Conservation (phyloP, 2,113 vertebrate genomes). For the Leucosticte australis region DNA sequence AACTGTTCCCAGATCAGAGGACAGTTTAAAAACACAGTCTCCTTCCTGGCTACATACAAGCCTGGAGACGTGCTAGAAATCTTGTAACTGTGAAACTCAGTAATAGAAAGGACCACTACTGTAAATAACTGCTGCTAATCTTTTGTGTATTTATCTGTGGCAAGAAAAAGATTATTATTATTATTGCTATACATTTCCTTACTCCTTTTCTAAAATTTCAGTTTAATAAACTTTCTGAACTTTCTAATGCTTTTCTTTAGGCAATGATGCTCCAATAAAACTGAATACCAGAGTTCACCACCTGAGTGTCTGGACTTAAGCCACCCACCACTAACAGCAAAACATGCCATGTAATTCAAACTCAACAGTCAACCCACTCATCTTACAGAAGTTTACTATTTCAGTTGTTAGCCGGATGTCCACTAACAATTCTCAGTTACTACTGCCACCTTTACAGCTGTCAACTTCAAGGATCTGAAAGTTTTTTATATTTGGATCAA, state of each 20-base stretch:
- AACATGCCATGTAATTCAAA: background rate
- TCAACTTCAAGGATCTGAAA: background rate
- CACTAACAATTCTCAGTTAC: background rate
- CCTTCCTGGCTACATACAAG: background rate
- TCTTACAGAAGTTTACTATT: background rate
- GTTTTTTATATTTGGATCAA: background rate
- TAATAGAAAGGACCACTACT: background rate
- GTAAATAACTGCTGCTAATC: background rate
- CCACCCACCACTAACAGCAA: background rate
- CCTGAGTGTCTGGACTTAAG: background rate
- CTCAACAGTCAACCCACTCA: background rate
- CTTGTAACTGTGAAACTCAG: background rate
- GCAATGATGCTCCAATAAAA: background rate
- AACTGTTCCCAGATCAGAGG: slow-evolving; percentile 52
- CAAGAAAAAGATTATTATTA: background rate
- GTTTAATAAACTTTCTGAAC: background rate
- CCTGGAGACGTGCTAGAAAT: background rate
- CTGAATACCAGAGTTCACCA: background rate
- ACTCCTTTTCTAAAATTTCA: background rate
- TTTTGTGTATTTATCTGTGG: background rate
- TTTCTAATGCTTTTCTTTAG: background rate
- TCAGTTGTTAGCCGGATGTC: background rate
- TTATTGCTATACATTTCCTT: background rate
- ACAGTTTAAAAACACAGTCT: slow-evolving; percentile 14
- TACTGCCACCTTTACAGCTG: background rate